phyloP scores from a whole-genome alignment of 2,113 vertebrate genomes.

The Nestor notabilis region DNA sequence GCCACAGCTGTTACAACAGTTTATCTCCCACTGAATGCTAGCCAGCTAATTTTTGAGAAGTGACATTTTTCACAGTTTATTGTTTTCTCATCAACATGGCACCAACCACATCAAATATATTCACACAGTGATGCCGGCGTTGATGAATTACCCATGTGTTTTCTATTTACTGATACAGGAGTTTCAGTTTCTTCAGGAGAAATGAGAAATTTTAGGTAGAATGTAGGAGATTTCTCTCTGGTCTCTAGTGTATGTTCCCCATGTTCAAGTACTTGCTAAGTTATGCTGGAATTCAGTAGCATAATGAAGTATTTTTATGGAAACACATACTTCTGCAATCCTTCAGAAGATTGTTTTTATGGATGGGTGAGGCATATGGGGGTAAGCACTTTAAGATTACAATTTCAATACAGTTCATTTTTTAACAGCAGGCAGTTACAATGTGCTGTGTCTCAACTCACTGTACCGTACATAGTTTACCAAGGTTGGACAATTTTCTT shows the following conservation, averaged over 20 bases:
- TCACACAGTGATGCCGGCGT: neutral
- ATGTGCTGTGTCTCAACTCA: neutral
- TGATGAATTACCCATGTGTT: constrained; percentile 38
- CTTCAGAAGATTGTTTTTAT: neutral
- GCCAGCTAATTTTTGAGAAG: constrained; percentile 64
- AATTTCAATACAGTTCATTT: neutral
- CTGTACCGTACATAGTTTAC: neutral
- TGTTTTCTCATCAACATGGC: constrained; percentile 52
- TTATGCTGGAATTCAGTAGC: neutral
- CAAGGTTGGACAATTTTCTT: neutral
- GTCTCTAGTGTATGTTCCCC: neutral
- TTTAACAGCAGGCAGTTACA: neutral
- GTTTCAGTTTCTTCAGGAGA: constrained; percentile 24
- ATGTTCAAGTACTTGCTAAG: neutral
- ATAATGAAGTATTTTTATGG: neutral
- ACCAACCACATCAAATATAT: constrained; percentile 49
- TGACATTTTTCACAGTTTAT: constrained; percentile 71
- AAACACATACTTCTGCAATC: neutral
- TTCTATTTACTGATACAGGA: neutral
- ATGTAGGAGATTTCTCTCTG: neutral
- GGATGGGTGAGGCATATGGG: neutral
- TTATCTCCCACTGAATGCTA: constrained; percentile 29
- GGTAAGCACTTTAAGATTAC: neutral
- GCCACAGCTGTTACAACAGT: constrained; percentile 64
- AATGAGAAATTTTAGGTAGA: neutral